These are phyloP conservation scores for Serilophus lunatus DNA, from an alignment of 2,113 vertebrate genomes.

Conservation along the genomic window DNA sequence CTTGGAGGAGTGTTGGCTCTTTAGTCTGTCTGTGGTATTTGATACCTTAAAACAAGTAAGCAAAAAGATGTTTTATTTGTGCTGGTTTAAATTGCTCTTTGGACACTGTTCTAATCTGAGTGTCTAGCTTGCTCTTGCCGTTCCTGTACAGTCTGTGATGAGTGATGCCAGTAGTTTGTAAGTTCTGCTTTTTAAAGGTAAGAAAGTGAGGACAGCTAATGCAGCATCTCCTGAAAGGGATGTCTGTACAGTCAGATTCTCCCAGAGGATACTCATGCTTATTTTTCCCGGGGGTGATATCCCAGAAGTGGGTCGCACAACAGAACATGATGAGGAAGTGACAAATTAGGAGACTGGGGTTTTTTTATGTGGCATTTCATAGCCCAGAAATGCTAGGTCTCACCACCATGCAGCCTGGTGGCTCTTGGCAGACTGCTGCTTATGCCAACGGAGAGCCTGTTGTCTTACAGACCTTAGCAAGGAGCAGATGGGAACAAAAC, in stretches of 20 bases:
- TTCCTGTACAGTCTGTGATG: not conserved
- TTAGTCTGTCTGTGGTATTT: not conserved
- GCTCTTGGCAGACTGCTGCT: not conserved
- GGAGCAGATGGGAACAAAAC: not conserved
- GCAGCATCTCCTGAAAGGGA: not conserved
- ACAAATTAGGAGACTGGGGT: not conserved
- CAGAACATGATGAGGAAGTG: fast-evolving
- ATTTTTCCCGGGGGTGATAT: not conserved
- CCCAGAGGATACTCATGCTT: not conserved
- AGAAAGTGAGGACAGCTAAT: not conserved
- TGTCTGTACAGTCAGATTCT: fast-evolving
- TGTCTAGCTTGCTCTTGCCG: not conserved
- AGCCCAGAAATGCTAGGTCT: not conserved
- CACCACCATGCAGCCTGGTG: fast-evolving
- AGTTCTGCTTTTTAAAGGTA: not conserved
- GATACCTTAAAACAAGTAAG: not conserved
- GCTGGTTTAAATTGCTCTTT: not conserved
- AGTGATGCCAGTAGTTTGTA: not conserved
- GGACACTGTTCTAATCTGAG: not conserved
- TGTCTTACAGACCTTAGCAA: not conserved
- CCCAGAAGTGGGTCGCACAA: not conserved
- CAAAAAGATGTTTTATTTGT: not conserved
- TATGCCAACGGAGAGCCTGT: fast-evolving
- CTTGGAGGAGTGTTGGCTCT: not conserved
- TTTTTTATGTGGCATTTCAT: not conserved